Percentiles rank a stretch among this genome's conserved stretches.
phyloP scores from a whole-genome alignment of 1,140 invertebrate genomes.

The Papilio polytes region DNA sequence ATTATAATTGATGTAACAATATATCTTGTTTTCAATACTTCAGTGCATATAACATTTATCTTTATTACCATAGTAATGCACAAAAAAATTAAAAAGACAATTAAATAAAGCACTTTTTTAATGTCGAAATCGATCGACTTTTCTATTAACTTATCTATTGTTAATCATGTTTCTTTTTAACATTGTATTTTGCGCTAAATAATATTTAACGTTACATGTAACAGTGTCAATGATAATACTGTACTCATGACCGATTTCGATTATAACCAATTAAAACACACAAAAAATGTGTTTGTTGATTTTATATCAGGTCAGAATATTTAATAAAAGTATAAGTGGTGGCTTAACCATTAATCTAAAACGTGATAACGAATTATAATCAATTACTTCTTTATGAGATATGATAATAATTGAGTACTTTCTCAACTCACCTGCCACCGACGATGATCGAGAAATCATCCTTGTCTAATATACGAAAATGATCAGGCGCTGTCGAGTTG shows the following conservation, averaged over 20 bases:
- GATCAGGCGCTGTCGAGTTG: conserved; percentile 75
- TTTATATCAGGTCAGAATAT: background rate
- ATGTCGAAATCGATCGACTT: background rate
- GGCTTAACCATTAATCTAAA: background rate
- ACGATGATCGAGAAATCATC: conserved; percentile 81
- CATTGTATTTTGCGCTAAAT: background rate
- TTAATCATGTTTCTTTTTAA: background rate
- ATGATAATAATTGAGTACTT: background rate
- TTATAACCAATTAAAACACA: background rate
- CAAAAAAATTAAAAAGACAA: too few relatives aligned
- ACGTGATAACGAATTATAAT: background rate
- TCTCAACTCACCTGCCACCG: conserved; percentile 73
- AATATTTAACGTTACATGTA: background rate
- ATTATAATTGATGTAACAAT: background rate
- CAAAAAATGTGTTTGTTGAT: background rate
- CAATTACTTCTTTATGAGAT: background rate
- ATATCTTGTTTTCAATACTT: background rate
- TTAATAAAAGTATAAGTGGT: background rate
- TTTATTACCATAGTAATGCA: background rate
- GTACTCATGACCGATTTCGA: conserved; percentile 25
- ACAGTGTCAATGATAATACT: background rate
- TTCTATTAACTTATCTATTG: background rate
- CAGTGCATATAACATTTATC: background rate
- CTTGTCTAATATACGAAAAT: conserved; percentile 81
- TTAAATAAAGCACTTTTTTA: too few relatives aligned